These are phyloP conservation scores for Orbicella faveolata DNA, from an alignment of 64 coral and sea anemone species.

Conservation along the genomic window DNA sequence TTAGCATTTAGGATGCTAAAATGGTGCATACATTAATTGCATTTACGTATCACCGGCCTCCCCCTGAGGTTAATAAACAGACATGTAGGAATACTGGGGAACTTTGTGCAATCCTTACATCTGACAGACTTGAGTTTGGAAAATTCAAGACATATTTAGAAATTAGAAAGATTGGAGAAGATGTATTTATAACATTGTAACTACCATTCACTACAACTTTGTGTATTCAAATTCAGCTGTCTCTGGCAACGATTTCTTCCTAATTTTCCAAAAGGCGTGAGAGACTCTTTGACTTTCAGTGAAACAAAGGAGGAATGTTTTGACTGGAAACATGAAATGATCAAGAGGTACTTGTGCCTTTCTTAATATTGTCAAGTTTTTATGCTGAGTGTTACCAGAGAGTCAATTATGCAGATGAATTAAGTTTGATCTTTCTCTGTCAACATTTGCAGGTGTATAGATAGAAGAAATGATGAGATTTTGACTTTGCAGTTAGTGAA, in stretches of 20 bases:
- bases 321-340: slow-evolving; percentile 88
- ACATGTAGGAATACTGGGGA: too few species aligned
- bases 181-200: too few species aligned
- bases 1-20: too few species aligned
- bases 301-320: slow-evolving; percentile 72
- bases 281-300: slow-evolving; percentile 74
- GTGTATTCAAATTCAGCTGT: slow-evolving; percentile 28
- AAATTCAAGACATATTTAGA: too few species aligned
- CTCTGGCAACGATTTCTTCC: slow-evolving; percentile 68
- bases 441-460: slow-evolving; percentile 47
- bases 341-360: slow-evolving; percentile 54
- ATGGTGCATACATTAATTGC: background rate
- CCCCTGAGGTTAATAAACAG: too few species aligned
- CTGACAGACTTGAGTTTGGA: too few species aligned
- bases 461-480: slow-evolving; percentile 66
- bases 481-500: slow-evolving; percentile 34
- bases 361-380: background rate
- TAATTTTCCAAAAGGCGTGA: slow-evolving; percentile 67
- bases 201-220: background rate
- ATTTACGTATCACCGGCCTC: too few species aligned
- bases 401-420: background rate
- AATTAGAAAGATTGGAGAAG: too few species aligned
- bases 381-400: background rate
- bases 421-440: background rate
- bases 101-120: too few species aligned